Conservation (phyloP, 2,888 invertebrate genomes). For the Dermolepida albohirtum region DNA sequence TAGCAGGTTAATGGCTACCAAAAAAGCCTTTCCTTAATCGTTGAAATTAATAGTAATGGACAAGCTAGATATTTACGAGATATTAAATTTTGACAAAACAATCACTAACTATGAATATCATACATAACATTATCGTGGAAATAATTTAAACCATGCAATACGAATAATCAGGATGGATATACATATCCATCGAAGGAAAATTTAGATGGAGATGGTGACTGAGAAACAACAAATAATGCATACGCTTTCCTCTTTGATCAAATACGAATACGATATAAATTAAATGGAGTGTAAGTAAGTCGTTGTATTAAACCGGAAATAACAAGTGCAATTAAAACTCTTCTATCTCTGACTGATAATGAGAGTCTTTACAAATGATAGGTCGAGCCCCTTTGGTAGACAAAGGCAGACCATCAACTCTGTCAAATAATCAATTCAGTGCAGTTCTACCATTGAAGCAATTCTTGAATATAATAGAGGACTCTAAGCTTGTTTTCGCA, state of each 20-base stretch:
- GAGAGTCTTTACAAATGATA: too few relatives aligned
- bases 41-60: slow-evolving; percentile 35
- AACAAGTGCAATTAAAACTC: slow-evolving; percentile 38
- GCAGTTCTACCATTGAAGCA: slow-evolving; percentile 51
- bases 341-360: slow-evolving; percentile 1
- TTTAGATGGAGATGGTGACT: slow-evolving; percentile 5
- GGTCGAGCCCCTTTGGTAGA: too few relatives aligned
- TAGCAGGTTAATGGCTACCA: slow-evolving; percentile 7
- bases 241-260: slow-evolving; percentile 41
- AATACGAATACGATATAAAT: slow-evolving; percentile 41
- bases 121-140: slow-evolving; percentile 35
- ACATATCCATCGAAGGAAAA: slow-evolving; percentile 28
- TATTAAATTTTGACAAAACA: slow-evolving; percentile 24
- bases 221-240: slow-evolving; percentile 26
- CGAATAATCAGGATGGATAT: slow-evolving; percentile 40
- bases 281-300: slow-evolving; percentile 40
- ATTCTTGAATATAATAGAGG: slow-evolving; percentile 58
- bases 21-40: neutral
- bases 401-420: neutral
- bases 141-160: slow-evolving; percentile 43
- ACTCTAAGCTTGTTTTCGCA: slow-evolving; percentile 59
- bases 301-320: slow-evolving; percentile 35
- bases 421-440: slow-evolving; percentile 5
- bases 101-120: slow-evolving; percentile 40
- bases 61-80: slow-evolving; percentile 30